Conservation (phyloP, 2,113 vertebrate species). For the Malurus cyaneus region DNA sequence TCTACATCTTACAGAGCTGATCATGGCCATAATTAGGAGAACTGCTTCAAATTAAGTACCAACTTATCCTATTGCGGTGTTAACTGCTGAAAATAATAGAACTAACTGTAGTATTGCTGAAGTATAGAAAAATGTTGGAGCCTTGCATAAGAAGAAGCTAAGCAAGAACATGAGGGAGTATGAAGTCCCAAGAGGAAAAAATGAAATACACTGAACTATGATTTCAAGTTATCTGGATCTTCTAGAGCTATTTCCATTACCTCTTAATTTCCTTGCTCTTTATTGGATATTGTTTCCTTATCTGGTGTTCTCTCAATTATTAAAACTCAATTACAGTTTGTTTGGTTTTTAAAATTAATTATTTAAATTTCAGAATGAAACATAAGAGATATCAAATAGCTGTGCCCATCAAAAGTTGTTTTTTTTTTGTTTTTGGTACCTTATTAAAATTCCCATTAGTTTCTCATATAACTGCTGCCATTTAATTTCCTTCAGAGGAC, state of each 20-base stretch:
- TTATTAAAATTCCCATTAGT: conserved; percentile 25
- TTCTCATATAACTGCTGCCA: neutral
- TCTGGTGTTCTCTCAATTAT: conserved; percentile 15
- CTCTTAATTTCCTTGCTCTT: conserved; percentile 23
- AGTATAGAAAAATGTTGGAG: neutral
- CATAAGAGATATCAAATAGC: neutral
- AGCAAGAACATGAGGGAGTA: neutral
- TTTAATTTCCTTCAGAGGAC: neutral
- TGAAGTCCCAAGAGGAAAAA: conserved; percentile 4
- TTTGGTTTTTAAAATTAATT: conserved; percentile 37
- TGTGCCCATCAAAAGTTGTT: neutral
- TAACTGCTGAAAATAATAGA: neutral
- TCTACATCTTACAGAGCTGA: neutral
- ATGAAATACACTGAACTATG: neutral
- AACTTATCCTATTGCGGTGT: neutral
- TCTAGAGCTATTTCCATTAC: neutral
- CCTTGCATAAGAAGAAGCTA: neutral
- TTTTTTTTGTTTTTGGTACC: neutral
- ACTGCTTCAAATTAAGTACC: neutral
- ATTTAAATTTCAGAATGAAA: conserved; percentile 20
- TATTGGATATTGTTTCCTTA: conserved; percentile 20
- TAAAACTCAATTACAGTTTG: conserved; percentile 43
- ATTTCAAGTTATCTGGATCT: neutral
- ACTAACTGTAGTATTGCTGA: neutral
- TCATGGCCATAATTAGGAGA: neutral